Base-by-base conservation (phyloP, 2,888 invertebrate genomes). In the Allygus modestus region DNA sequence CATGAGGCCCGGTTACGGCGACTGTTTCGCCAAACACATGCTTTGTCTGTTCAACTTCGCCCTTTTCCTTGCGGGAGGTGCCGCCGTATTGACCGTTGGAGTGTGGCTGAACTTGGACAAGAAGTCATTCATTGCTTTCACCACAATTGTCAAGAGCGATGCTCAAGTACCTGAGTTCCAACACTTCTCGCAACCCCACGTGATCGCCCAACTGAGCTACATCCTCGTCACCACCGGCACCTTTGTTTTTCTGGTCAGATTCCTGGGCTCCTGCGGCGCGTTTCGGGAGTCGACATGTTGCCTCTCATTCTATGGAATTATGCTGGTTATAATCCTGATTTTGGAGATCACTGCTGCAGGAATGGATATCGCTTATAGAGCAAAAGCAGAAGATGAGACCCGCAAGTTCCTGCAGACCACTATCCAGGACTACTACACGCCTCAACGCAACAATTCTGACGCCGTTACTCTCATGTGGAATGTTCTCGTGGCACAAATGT, bases 1-100 rank as follows among this genome's bases (percentile, higher is more conserved):
- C 87, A 92, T 92, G 91, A 89, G 90, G 85, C 90, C 90, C 83
- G 93, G 93, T 89, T 93, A 93, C 88, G 93, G 92, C 87, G 92
- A 94, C 86, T 93, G 92, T 90, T 91, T 94, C 90, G 94, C 94
- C 89, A 95, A 95, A 91, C 94, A 94, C 91, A 91, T 94, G 87
- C 91, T 95, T 86, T 95, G 94, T 90, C 91, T 94, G 89, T 94
- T 95, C 91, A 95, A 95, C 91, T 94, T 95, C 89, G 89, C 94
- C 87, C 94, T 95, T 41, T 86, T 84, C 37, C 86, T 87, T 86
- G 28, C 88, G 54, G 85, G 86, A 41, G 87, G 87, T 41, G 87
- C 86, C 79, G 92, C 92, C 85, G 92, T 94, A 82, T 90, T 95
- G 86, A 93, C 93, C 43, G 91, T 94, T 84, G 95, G 95, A 89